Conservation (phyloP, 2,888 invertebrate species). For the Anaspis maculata region DNA sequence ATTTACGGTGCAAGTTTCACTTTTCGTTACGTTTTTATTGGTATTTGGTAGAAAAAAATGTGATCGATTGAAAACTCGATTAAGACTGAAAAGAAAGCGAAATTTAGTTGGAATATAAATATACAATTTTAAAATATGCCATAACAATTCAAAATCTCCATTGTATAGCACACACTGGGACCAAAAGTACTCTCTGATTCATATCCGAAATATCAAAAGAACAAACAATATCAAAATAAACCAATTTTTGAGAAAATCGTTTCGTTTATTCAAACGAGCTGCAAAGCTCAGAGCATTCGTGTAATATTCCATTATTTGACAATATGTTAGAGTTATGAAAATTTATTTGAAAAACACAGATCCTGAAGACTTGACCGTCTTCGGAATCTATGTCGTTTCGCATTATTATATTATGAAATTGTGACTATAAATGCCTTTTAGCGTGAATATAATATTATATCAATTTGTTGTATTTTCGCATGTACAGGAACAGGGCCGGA, state of each 20-base stretch:
- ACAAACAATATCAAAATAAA: constrained; percentile 34
- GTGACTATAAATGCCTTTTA: constrained; percentile 46
- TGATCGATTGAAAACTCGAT: constrained; percentile 38
- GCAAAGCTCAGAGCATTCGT: constrained; percentile 19
- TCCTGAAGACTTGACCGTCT: too few relatives aligned
- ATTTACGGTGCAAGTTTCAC: too few relatives aligned
- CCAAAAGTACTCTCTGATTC: constrained; percentile 37
- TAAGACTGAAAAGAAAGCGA: constrained; percentile 42
- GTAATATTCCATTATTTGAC: constrained; percentile 42
- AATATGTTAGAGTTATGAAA: constrained; percentile 39
- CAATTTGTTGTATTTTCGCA: constrained; percentile 38
- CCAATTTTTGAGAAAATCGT: too few relatives aligned
- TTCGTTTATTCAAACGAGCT: constrained; percentile 14
- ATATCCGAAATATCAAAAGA: constrained; percentile 41
- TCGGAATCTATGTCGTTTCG: constrained; percentile 2
- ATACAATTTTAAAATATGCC: constrained; percentile 35
- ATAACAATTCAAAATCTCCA: constrained; percentile 28
- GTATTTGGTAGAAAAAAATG: constrained; percentile 29
- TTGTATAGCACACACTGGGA: constrained; percentile 36
- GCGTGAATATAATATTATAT: constrained; percentile 40
- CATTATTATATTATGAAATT: constrained; percentile 36
- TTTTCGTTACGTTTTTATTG: too few relatives aligned
- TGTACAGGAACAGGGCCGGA: constrained; percentile 34
- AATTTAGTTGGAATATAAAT: constrained; percentile 15
- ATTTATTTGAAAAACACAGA: constrained; percentile 7